Conservation (phyloP, 2,797 vertebrate species). For the Neosalanx taihuensis region DNA sequence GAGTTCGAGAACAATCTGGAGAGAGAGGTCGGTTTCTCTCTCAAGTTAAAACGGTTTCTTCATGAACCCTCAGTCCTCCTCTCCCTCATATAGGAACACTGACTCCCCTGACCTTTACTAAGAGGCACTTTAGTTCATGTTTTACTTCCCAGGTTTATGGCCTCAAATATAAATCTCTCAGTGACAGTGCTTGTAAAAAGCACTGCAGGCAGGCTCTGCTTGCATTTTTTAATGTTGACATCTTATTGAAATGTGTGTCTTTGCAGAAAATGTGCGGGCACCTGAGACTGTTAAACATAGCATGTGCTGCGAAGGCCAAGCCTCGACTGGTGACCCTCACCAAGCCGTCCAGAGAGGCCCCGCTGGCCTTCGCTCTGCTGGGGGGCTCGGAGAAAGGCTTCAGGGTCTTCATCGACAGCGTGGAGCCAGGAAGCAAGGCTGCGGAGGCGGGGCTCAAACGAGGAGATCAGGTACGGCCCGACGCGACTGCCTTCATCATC, state of each 20-base stretch:
- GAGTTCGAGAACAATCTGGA: constrained; percentile 99
- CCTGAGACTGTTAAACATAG: constrained; percentile 97
- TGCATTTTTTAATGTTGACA: background rate
- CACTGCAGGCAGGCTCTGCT: no score
- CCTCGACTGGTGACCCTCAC: constrained; percentile 92
- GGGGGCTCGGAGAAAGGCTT: constrained; percentile 97
- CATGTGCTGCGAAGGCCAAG: constrained; percentile 98
- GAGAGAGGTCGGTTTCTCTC: constrained; percentile 82
- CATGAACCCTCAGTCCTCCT: no score
- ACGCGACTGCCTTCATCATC: background rate
- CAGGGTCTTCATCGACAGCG: constrained; percentile 95
- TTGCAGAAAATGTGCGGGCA: constrained; percentile 98
- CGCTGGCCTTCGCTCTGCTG: constrained; percentile 90
- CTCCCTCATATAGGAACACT: background rate
- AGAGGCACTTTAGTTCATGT: background rate
- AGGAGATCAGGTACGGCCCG: constrained; percentile 88
- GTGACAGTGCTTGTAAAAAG: background rate
- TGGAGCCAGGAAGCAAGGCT: constrained; percentile 93
- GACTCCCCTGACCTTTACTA: background rate
- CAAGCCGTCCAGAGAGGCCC: constrained; percentile 94
- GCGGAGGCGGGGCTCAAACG: constrained; percentile 94
- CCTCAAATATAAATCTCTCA: background rate
- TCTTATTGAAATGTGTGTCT: background rate
- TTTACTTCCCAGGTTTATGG: background rate
- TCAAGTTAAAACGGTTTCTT: background rate